Percentiles rank a stretch among this genome's conserved stretches.
Evolutionary conservation across 2,888 invertebrate genomes (phyloP).

Genomic region (Eristalis intricaria): DNA sequence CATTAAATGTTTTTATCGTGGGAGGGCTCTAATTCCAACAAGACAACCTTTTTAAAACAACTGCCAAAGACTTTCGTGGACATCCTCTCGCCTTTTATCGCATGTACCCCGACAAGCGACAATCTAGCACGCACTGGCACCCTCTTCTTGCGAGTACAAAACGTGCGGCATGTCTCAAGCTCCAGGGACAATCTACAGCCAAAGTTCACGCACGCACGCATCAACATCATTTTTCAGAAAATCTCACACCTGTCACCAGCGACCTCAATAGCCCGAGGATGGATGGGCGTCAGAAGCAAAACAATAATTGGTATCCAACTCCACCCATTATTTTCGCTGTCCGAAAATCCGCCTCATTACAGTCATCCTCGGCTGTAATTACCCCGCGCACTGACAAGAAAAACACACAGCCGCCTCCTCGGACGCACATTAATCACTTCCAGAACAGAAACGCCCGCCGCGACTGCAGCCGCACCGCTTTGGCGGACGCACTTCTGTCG

Average conservation of each 20-base stretch:
- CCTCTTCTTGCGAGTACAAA: neutral
- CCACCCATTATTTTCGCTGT: slow-evolving; percentile 42
- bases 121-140: neutral
- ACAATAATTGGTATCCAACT: slow-evolving; percentile 18
- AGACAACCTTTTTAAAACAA: too few relatives aligned
- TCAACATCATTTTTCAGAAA: neutral
- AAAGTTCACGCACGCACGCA: neutral
- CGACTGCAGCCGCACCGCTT: neutral
- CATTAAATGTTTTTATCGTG: too few relatives aligned
- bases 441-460: slow-evolving; percentile 21
- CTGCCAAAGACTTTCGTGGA: too few relatives aligned
- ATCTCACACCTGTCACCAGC: neutral
- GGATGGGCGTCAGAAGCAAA: neutral
- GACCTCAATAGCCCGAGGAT: neutral
- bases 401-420: neutral
- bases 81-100: too few relatives aligned
- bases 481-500: slow-evolving; percentile 37
- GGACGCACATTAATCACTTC: slow-evolving; percentile 59
- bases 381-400: slow-evolving; percentile 14
- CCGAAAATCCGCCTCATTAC: slow-evolving; percentile 32
- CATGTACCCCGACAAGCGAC: neutral
- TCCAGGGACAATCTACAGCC: neutral
- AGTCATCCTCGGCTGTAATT: slow-evolving; percentile 36
- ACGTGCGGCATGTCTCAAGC: neutral
- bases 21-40: too few relatives aligned